Evolutionary conservation across 2,113 vertebrate genomes (phyloP), one percentile per base, ranked within the genome.

Genomic region (Notiomystis cincta): DNA sequence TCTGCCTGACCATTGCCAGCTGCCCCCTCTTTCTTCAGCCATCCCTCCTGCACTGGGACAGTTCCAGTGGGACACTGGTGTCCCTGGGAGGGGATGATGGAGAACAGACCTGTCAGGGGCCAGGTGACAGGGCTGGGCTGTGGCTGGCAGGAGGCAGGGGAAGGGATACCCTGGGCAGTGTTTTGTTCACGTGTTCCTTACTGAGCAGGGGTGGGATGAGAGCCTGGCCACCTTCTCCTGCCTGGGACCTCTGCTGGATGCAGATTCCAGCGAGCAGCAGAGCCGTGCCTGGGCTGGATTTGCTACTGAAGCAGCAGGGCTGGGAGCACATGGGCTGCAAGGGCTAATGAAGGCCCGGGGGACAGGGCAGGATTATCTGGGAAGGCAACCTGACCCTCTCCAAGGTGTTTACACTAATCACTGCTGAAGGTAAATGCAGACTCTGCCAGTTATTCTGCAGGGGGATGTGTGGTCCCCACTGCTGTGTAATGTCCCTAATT

Each of bases 341-440:
- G 1, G 3, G 31, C 81, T 96, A 94, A 96, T 92, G 94, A 96
- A 71, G 91, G 90, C 96, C 71, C 92, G 21, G 56, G 95, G 90
- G 94, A 96, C 82, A 40, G 75, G 2, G 62, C 75, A 47, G 95
- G 91, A 90, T 96, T 93, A 92, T 82, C 87, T 28, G 42, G 90
- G 85, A 83, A 84, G 89, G 82, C 81, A 56, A 7, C 45, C 85
- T 84, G 97, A 61, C 93, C 91, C 91, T 90, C 89, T 16, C 13
- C 3, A 81, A 66, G 87, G 82, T 86, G 95, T 94, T 94, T 38
- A 53, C 48, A n/a, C 84, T 91, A 72, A 87, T 93, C 57, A 6
- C 50, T 30, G 90, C 91, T 60, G 57, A 82, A 91, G 86, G 81
- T 22, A 80, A 75, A 80, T 25, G 91, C 75, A 80, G 38, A 62